Evolutionary conservation across 2,888 invertebrate species (phyloP), one percentile per base, ranked within the genome.

Genomic region (Dyspetes luteomarginatus): DNA sequence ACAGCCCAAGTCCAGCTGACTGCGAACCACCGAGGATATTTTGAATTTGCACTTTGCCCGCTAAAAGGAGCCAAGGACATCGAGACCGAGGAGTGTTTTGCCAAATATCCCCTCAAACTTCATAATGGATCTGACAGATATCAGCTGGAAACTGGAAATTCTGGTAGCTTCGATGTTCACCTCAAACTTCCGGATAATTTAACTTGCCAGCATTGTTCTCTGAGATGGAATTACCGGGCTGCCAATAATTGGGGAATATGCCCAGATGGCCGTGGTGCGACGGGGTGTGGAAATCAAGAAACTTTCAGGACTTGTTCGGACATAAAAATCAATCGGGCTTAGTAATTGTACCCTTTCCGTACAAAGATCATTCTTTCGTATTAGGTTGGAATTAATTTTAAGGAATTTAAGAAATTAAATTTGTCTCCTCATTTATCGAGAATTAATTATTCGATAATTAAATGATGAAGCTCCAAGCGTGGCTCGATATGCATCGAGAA

Each of bases 1-100:
- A 82, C 85, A 0, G 84, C 93, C 0, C 88, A 85, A 12, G 91
- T 93, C 0, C 81, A 85, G n/a, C 83, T 94, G 7, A 93, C 93
- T 0, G 92, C 93, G 4, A 93, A 93, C 82, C 94, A 94, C 74
- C 24, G 86, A 78, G 94, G 94, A 7, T 90, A 92, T 81, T 93
- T 94, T 76, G 86, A 88, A 52, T 94, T 93, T 69, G 87, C 92
- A 15, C 78, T 94, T 2, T 94, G 94, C 83, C 92, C 92, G n/a
- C 81, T 94, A 76, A 91, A 92, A 80, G 85, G 87, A 24, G 82
- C 84, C 0, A 80, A 84, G 24, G 90, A 90, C 15, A 85, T 88
- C 1, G 94, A 94, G 84, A 93, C 92, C 0, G 94, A 94, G 45
- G 91, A 89, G 0, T 94, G 94, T 80, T 94, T 94, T 82, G 82